Evolutionary conservation across 2,888 invertebrate genomes (phyloP), one percentile per base, ranked within the genome.

Genomic region (Julus scandinavius): DNA sequence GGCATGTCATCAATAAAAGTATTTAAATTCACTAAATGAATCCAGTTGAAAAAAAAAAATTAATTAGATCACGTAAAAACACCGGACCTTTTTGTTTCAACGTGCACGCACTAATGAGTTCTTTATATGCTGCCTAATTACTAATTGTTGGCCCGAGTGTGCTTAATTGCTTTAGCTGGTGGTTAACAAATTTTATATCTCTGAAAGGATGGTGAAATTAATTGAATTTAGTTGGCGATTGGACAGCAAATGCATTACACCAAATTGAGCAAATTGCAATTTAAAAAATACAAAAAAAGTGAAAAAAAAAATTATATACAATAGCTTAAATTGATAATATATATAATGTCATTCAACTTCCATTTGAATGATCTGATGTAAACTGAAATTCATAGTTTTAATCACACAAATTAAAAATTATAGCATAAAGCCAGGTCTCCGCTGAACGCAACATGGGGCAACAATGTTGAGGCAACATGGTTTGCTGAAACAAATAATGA

Each of bases 61-160:
- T 72, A 80, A 80, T 80, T 80, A 80, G 80, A 80, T 80, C 80
- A 80, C 80, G 80, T 80, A 80, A 80, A 80, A 80, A 80, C 80
- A 38, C 13, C 80, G 38, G 80, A 38, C 80, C 80, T 80, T 80
- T 80, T 80, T 80, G 80, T 80, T 80, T 80, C 80, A 80, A 29
- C 80, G 38, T 80, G 80, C 38, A 38, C 80, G 80, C 80, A 80
- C 80, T 80, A 80, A 80, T 80, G 80, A 80, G 80, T 80, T 80
- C 80, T 80, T 80, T 80, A 80, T 80, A 80, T 15, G 13, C 80
- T 80, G 38, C 80, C 80, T 80, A 80, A 80, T 80, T 80, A 72
- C 72, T 72, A 72, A 72, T 72, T 72, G 80, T 80, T 80, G 80
- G 80, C 38, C 38, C 38, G 80, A 80, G 80, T 80, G 80, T 80